Conservation (phyloP, 2,113 vertebrate species). For the Rhabdornis inornatus region DNA sequence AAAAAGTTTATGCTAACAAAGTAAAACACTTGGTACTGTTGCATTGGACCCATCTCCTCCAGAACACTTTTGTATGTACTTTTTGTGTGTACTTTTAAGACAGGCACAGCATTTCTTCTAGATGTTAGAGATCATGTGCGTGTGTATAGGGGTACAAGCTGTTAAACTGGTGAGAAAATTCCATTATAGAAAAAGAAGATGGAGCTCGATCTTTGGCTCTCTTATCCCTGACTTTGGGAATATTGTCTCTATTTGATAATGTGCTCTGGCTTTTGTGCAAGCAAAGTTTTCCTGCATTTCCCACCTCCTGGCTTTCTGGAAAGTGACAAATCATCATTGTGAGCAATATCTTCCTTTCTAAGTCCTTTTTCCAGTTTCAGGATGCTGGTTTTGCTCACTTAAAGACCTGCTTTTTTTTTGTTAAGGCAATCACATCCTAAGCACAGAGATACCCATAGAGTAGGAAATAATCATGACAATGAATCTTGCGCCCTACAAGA, state of each 20-base stretch:
- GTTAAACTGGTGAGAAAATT: neutral
- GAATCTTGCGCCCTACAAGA: neutral
- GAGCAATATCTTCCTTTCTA: neutral
- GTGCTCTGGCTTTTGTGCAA: neutral
- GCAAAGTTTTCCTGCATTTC: neutral
- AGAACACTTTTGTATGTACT: neutral
- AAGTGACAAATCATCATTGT: neutral
- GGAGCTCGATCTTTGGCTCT: neutral
- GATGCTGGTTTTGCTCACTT: neutral
- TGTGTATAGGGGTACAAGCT: neutral
- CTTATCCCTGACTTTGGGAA: neutral
- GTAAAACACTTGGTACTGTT: neutral
- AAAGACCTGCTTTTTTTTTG: neutral
- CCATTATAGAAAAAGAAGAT: too few relatives aligned
- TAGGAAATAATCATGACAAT: neutral
- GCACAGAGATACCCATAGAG: neutral
- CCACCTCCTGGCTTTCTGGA: neutral
- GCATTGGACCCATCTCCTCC: neutral
- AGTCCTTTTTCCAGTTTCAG: neutral
- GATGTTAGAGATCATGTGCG: neutral
- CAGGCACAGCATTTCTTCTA: neutral
- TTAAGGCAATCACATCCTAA: neutral
- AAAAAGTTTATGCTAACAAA: neutral
- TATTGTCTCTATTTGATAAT: neutral
- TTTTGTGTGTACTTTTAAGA: neutral